Conservation (phyloP, 2,888 invertebrate genomes). For the Thymelicus lineola region DNA sequence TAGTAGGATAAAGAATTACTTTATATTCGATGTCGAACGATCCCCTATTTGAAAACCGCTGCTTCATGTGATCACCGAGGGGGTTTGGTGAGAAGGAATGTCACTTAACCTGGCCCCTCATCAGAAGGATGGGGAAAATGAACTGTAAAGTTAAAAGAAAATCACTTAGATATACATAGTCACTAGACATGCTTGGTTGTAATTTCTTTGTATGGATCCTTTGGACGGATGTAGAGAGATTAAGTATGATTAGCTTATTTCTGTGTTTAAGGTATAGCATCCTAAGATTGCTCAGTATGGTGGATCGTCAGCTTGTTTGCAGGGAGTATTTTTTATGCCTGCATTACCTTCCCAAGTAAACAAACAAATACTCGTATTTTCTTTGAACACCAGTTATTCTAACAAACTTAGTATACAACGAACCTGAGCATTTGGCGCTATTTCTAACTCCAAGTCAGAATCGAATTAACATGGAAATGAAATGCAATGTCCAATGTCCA, state of each 20-base stretch:
- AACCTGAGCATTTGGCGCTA: not conserved
- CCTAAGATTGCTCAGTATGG: too few relatives aligned
- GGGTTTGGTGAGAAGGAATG: constrained; percentile 1
- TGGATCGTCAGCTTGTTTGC: too few relatives aligned
- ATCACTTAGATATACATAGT: not conserved
- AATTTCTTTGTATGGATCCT: too few relatives aligned
- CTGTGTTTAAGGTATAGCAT: too few relatives aligned
- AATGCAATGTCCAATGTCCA: constrained; percentile 25
- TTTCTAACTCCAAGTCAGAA: constrained; percentile 16
- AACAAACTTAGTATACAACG: not conserved
- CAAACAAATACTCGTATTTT: not conserved
- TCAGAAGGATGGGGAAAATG: not conserved
- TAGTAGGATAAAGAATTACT: too few relatives aligned
- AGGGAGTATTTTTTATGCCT: too few relatives aligned
- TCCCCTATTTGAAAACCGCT: not conserved
- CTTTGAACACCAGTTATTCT: not conserved
- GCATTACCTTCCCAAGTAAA: too few relatives aligned
- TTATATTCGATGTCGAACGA: not conserved
- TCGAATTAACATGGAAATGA: constrained; percentile 25
- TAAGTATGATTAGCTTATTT: too few relatives aligned
- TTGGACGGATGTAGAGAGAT: too few relatives aligned
- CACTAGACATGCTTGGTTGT: too few relatives aligned
- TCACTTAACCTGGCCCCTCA: constrained; percentile 6
- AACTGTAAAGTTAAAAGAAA: not conserved
- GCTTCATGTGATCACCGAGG: not conserved